phyloP scores from a whole-genome alignment of 2,888 invertebrate genomes.

The Callinectes sapidus region DNA sequence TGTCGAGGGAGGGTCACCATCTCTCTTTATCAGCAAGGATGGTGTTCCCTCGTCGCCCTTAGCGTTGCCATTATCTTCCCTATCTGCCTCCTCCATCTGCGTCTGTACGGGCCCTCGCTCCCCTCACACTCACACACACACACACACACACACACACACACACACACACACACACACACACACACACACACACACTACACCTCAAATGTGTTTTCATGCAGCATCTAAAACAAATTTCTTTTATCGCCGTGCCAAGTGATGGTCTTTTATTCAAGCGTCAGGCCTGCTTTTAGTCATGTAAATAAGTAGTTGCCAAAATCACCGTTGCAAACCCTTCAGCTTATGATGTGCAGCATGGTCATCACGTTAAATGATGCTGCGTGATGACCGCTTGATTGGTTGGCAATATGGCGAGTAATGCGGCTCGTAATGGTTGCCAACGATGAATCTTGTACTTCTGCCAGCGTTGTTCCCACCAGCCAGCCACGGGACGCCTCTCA shows the following conservation, averaged over 20 bases:
- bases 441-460: neutral
- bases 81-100: neutral
- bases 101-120: neutral
- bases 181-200: neutral
- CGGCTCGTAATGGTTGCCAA: neutral
- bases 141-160: slow-evolving; percentile 39
- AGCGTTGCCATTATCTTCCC: neutral
- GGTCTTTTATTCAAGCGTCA: neutral
- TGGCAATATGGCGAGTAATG: neutral
- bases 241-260: neutral
- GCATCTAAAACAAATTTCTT: neutral
- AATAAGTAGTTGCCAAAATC: neutral
- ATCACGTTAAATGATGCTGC: neutral
- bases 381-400: neutral
- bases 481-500: too few relatives aligned
- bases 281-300: neutral
- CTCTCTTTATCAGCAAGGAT: slow-evolving; percentile 28
- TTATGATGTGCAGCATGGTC: neutral
- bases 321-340: neutral
- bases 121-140: slow-evolving; percentile 26
- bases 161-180: slow-evolving; percentile 44
- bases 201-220: neutral
- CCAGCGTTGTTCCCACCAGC: neutral
- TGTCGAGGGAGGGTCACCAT: neutral
- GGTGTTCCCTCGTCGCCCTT: neutral